Evolutionary conservation across 2,113 vertebrate genomes (phyloP).

Genomic region (Ptychochromis oligacanthus): DNA sequence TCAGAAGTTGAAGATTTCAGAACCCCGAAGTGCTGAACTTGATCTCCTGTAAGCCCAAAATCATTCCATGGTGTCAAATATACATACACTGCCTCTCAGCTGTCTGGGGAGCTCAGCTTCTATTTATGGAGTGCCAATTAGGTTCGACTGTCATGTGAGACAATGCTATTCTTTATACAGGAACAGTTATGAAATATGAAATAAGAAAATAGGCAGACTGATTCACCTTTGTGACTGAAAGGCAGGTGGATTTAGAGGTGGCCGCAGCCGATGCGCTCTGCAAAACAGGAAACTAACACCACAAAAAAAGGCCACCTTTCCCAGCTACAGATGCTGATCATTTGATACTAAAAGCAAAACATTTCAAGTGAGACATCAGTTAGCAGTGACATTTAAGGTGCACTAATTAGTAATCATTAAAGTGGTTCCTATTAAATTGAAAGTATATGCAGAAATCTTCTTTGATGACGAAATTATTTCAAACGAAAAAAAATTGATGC

Average conservation of each 20-base stretch:
- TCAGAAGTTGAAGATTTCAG: background rate
- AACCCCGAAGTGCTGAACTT: conserved; percentile 3
- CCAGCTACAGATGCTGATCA: background rate
- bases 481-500: background rate
- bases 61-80: background rate
- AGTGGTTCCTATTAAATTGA: background rate
- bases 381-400: background rate
- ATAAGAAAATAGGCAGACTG: background rate
- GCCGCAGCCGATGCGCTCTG: background rate
- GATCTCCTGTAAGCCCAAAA: background rate
- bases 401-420: background rate
- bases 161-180: background rate
- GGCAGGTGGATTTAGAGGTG: background rate
- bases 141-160: background rate
- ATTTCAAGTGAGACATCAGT: background rate
- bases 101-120: background rate
- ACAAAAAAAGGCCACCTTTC: rapidly evolving
- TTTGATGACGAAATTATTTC: background rate
- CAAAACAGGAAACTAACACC: background rate
- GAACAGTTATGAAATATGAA: background rate
- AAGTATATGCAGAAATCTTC: background rate
- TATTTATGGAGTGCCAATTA: background rate
- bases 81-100: background rate
- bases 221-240: conserved; percentile 5
- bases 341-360: background rate